Percentiles rank a stretch among this genome's conserved stretches.
Conservation (phyloP, 2,888 invertebrate species). For the Pterostichus madidus region DNA sequence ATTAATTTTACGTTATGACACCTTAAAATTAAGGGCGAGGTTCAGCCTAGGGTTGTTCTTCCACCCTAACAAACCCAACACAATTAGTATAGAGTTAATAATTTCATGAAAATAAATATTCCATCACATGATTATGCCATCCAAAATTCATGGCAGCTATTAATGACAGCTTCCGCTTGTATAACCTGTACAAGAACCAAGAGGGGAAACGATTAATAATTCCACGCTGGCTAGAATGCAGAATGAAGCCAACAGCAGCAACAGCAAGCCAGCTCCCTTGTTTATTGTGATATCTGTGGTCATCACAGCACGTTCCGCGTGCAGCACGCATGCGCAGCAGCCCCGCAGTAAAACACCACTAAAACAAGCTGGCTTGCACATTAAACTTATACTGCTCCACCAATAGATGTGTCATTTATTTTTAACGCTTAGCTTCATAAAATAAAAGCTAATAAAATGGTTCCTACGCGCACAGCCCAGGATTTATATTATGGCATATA, state of each 20-base stretch:
- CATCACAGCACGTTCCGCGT: constrained; percentile 1
- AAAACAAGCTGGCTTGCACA: constrained; percentile 62
- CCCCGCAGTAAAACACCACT: constrained; percentile 55
- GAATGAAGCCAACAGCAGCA: constrained; percentile 10
- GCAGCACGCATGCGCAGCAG: constrained; percentile 13
- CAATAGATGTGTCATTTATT: constrained; percentile 70
- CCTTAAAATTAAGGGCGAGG: too few relatives aligned
- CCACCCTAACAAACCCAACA: too few relatives aligned
- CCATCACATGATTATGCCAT: constrained; percentile 27
- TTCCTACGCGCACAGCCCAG: constrained; percentile 62
- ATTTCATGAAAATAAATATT: constrained; percentile 15
- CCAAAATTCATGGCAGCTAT: constrained; percentile 34
- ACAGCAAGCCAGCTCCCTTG: constrained; percentile 4
- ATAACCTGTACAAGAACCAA: constrained; percentile 28
- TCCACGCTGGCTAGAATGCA: constrained; percentile 24
- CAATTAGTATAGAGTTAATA: too few relatives aligned
- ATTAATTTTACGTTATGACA: too few relatives aligned
- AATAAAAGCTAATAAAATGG: constrained; percentile 68
- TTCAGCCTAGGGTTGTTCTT: too few relatives aligned
- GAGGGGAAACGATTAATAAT: constrained; percentile 43
- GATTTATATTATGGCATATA: constrained; percentile 70
- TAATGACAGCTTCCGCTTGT: constrained; percentile 49
- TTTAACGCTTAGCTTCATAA: constrained; percentile 70
- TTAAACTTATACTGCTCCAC: constrained; percentile 62
- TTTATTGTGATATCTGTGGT: constrained; percentile 47